Evolutionary conservation across 2,113 vertebrate genomes (phyloP), one percentile per base, ranked within the genome.

Genomic region (Chlorodrepanis virens): DNA sequence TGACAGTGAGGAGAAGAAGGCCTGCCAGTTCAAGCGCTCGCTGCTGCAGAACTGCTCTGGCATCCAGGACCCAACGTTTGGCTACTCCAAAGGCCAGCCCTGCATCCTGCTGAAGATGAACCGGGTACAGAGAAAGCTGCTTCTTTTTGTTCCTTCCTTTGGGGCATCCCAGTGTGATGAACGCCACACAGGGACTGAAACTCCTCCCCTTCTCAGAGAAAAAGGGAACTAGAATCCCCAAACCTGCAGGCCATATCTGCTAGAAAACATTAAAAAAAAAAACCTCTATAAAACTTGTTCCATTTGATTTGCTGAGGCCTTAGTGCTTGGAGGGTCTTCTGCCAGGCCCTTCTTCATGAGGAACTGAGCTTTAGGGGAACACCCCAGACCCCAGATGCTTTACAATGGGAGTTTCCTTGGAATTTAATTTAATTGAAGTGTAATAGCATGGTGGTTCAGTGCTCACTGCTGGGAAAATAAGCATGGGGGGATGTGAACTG

Each of bases 91-190:
- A 87, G 99, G 99, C 93, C 99, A 98, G 91, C 99, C 99, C 74
- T 99, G 99, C 95, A 96, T 99, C 94, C 97, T 99, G 70, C 98
- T 99, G 60, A 99, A 99, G 97, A 99, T 99, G 99, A 99, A 99
- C 96, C 94, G 99, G 98, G 99, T 99, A 98, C 61, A 70, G 40
- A 75, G 18, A 70, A 65, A 76, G 13, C 13, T 1, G 1, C 5
- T 47, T 3, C 0, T n/a, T 68, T 35, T 23, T 28, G 11, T 23
- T 63, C 59, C n/a, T 47, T 90, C 49, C 42, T 87, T 76, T 70
- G 22, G 35, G 47, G 44, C 57, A 21, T 27, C 29, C 47, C 61
- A 63, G 53, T 18, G 14, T n/a, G 33, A 40, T 21, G 47, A 80
- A 69, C 35, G 40, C 11, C 31, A 63, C 4, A 33, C 39, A 63